Evolutionary conservation across 1,140 invertebrate genomes (phyloP).

Genomic region (Drosophila littoralis): DNA sequence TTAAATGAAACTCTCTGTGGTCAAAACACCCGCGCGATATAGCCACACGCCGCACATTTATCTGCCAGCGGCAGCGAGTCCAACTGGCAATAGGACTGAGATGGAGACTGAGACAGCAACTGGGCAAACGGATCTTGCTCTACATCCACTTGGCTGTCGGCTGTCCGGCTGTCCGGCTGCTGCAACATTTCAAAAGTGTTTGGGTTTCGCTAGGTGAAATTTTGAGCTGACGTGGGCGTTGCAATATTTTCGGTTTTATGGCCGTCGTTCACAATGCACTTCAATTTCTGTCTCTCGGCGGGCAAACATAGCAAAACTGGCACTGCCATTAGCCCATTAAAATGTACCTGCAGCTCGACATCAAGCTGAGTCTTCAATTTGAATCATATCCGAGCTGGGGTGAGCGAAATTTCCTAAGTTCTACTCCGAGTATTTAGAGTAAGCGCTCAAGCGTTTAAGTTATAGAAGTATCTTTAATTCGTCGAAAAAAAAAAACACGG

Average conservation of each 20-base stretch:
- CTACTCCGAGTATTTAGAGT: too few relatives aligned
- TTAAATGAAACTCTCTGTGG: slow-evolving; percentile 68
- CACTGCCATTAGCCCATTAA: slow-evolving; percentile 60
- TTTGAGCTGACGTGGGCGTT: slow-evolving; percentile 66
- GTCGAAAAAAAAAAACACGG: too few relatives aligned
- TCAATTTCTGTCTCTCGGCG: slow-evolving; percentile 50
- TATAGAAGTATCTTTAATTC: neutral
- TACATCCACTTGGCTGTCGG: slow-evolving; percentile 56
- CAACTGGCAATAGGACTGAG: neutral
- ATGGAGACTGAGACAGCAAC: slow-evolving; percentile 9
- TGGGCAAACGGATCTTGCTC: slow-evolving; percentile 59
- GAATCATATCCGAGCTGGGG: neutral
- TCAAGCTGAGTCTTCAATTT: slow-evolving; percentile 38
- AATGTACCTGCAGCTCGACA: slow-evolving; percentile 27
- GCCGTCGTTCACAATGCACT: slow-evolving; percentile 64
- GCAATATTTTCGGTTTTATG: slow-evolving; percentile 72
- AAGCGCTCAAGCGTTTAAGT: too few relatives aligned
- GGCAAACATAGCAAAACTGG: slow-evolving; percentile 52
- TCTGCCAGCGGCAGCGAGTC: slow-evolving; percentile 58
- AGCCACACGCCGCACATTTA: slow-evolving; percentile 52
- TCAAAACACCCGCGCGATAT: slow-evolving; percentile 57
- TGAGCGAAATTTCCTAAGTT: neutral
- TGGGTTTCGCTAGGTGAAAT: slow-evolving; percentile 64
- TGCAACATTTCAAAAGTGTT: slow-evolving; percentile 58
- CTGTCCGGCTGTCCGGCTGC: slow-evolving; percentile 18